These are phyloP conservation scores for Chaunax sp. DNA, from an alignment of 2,797 vertebrate species.

Conservation along the genomic window DNA sequence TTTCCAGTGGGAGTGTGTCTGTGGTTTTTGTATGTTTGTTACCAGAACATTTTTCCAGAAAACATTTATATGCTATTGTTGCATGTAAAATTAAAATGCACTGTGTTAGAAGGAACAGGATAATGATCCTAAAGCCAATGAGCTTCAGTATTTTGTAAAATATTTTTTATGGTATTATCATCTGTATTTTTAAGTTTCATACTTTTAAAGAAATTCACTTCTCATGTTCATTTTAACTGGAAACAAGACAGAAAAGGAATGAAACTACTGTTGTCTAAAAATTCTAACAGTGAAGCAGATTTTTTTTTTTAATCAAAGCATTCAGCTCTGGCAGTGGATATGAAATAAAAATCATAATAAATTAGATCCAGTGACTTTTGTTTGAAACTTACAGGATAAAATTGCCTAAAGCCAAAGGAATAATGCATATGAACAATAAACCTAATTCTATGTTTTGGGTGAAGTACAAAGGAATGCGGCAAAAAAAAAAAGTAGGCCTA, in stretches of 20 bases:
- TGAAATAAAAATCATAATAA: conserved; percentile 18
- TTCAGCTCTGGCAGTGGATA: conserved; percentile 42
- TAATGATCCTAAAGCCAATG: not conserved
- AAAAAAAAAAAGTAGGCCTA: conserved; percentile 19
- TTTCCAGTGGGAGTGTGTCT: not conserved
- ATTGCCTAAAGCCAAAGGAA: conserved; percentile 47
- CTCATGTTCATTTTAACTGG: not conserved
- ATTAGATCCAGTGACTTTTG: conserved; percentile 55
- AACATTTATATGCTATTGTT: no score
- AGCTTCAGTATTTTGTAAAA: not conserved
- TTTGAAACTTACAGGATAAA: conserved; percentile 66
- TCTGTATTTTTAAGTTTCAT: not conserved
- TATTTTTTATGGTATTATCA: not conserved
- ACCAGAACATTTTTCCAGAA: not conserved
- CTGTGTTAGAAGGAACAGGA: not conserved
- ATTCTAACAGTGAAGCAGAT: conserved; percentile 47
- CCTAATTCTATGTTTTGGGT: conserved; percentile 41
- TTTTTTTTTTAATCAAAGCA: conserved; percentile 64
- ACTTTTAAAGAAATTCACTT: not conserved
- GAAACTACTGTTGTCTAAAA: conserved; percentile 21
- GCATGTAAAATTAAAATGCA: not conserved
- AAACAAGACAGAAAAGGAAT: conserved; percentile 6
- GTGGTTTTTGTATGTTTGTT: not conserved
- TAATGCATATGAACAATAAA: conserved; percentile 51
- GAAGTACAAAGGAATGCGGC: conserved; percentile 52